Base-by-base conservation (phyloP, 2,797 vertebrate genomes). In the Pipistrellus kuhlii region DNA sequence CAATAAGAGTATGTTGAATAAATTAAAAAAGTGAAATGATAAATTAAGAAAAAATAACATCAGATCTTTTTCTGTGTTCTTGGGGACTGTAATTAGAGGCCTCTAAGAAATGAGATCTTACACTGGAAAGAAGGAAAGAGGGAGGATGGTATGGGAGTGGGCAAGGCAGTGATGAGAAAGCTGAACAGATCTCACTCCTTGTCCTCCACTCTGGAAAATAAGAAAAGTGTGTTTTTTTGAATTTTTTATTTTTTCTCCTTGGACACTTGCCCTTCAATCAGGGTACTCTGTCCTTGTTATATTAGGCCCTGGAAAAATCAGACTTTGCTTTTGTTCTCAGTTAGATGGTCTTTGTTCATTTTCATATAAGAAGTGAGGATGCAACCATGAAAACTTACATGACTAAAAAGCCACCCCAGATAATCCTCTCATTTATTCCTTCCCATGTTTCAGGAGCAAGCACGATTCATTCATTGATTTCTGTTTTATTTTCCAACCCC, bases 401-500 rank as follows among this genome's bases (percentile, higher is more conserved):
- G 98, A 94, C 98, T 81, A 68, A 71, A 99, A 99, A 98, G 99
- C 99, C 97, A 99, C 99, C 57, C 98, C 99, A 97, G 99, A 99
- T 98, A 99, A 99, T 68, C 98, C 99, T 6, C 98, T 99, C 88
- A 99, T 99, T 97, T 99, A 98, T 91, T 98, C 98, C 0, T 99
- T 99, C 77, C 99, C 99, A 97, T 99, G 98, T 96, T 99, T 93
- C 98, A 99, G 97, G 98, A 99, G 97, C 98, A 99, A 97, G 99
- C 98, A 12, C 99, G 98, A 98, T 98, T 99, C 96, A 99, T 99
- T 97, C 98, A 98, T 96, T 99, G 98, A 98, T 99, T 98, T 92
- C 98, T 99, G 41, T 99, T 91, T 99, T 99, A 41, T 97, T 99
- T 99, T 97, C 99, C 97, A 99, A 99, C 98, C 98, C 99, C 93